Conservation (phyloP, 2,888 invertebrate genomes). For the Plusia festucae region DNA sequence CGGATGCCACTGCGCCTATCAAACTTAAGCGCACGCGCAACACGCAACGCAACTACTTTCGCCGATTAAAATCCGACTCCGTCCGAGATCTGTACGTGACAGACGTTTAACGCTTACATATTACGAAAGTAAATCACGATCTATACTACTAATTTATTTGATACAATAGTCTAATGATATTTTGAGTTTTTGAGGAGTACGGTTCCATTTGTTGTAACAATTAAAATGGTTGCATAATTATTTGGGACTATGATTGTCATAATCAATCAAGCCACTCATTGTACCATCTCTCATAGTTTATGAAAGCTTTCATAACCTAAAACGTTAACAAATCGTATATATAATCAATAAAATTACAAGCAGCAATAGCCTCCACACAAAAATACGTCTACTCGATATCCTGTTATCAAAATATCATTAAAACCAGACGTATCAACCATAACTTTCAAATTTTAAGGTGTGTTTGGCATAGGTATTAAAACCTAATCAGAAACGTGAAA, state of each 20-base stretch:
- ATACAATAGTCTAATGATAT: slow-evolving; percentile 44
- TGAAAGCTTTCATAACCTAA: too few relatives aligned
- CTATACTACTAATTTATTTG: slow-evolving; percentile 56
- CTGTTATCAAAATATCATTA: slow-evolving; percentile 6
- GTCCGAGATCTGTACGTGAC: slow-evolving; percentile 76
- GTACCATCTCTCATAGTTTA: too few relatives aligned
- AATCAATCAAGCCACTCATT: too few relatives aligned
- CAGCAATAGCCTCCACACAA: slow-evolving; percentile 1
- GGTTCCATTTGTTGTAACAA: slow-evolving; percentile 11
- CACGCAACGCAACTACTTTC: slow-evolving; percentile 86
- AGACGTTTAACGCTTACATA: slow-evolving; percentile 69
- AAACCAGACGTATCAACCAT: slow-evolving; percentile 35
- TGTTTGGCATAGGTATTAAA: slow-evolving; percentile 22
- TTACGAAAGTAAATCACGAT: slow-evolving; percentile 69
- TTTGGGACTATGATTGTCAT: too few relatives aligned
- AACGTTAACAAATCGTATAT: too few relatives aligned
- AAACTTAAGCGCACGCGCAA: slow-evolving; percentile 77
- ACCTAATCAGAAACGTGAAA: slow-evolving; percentile 18
- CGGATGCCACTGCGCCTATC: slow-evolving; percentile 57
- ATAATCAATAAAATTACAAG: background rate
- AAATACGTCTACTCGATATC: background rate
- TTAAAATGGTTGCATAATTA: slow-evolving; percentile 9
- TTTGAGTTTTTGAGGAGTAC: slow-evolving; percentile 19
- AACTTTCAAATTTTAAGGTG: slow-evolving; percentile 37
- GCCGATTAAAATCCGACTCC: slow-evolving; percentile 80